Evolutionary conservation across 2,113 vertebrate genomes (phyloP), one percentile per base, ranked within the genome.

Genomic region (Triplophysa siluroides): DNA sequence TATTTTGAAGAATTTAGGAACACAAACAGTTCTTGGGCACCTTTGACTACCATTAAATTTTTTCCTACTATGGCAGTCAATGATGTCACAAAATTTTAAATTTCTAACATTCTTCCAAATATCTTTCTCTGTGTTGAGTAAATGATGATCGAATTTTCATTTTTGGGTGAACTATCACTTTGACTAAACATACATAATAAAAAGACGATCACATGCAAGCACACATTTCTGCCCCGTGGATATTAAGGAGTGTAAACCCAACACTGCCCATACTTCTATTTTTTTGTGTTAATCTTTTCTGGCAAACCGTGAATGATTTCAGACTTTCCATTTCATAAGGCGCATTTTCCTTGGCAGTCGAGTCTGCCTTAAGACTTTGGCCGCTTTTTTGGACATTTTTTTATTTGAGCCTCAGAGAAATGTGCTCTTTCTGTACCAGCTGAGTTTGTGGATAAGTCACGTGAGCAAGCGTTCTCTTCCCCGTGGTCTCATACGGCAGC

Each of bases 271-370:
- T 69, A 79, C 87, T 87, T 86, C 43, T 71, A 29, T 63, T 83
- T 56, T 86, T 85, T 43, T 78, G 76, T 76, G 77, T 83, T 83
- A 84, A 90, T 89, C 84, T 90, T 80, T 82, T 84, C 88, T 89
- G 86, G 84, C 80, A 88, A 80, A 87, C 85, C 62, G 81, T 91
- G 83, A 91, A 91, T 87, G 90, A 86, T 85, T 91, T 95, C 90
- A 94, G 89, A 93, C 91, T 94, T 95, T 95, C 93, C 89, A 93
- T 91, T 93, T 94, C 89, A 93, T 86, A 85, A 90, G 85, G 85
- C 1, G 81, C 85, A 85, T 92, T 94, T 91, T 91, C 83, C 87
- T 91, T 94, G 92, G 93, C 92, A 89, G 84, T 75, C 74, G 18
- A 83, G 76, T 81, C 73, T 74, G 43, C 67, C 83, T 75, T 38